These are phyloP conservation scores for Seriola dumerili DNA, from an alignment of 2,113 vertebrate species.

Conservation along the genomic window DNA sequence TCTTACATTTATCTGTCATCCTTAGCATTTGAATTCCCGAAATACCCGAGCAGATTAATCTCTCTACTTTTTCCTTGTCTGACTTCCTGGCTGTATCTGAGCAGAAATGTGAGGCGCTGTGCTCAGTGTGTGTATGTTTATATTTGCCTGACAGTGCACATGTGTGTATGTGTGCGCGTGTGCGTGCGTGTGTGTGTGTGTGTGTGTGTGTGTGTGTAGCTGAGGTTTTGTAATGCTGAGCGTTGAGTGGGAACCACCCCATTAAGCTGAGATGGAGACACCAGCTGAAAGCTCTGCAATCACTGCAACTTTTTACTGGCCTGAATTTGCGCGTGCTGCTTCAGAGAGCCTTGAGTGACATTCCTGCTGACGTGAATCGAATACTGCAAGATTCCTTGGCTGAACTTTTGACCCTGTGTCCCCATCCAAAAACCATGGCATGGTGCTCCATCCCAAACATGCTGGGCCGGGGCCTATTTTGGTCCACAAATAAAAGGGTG, in stretches of 20 bases:
- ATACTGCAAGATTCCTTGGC: conserved; percentile 79
- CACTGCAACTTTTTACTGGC: conserved; percentile 61
- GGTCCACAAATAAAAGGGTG: conserved; percentile 71
- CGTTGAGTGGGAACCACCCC: conserved; percentile 56
- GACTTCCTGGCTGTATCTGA: conserved; percentile 33
- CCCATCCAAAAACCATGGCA: conserved; percentile 69
- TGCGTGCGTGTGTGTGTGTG: neutral
- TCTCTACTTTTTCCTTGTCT: conserved; percentile 37
- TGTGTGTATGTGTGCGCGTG: neutral
- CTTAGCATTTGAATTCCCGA: conserved; percentile 30
- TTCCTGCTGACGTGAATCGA: conserved; percentile 77
- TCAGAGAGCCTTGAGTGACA: conserved; percentile 58
- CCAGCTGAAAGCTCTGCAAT: conserved; percentile 67
- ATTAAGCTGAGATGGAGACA: conserved; percentile 65
- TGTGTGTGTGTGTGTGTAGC: conserved; percentile 27
- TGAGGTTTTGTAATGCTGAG: conserved; percentile 36
- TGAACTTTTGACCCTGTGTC: conserved; percentile 80
- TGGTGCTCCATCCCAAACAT: conserved; percentile 47
- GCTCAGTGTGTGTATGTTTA: conserved; percentile 25
- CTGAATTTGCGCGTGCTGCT: conserved; percentile 30
- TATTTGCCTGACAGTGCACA: conserved; percentile 26
- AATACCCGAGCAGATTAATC: conserved; percentile 38
- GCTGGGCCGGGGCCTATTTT: conserved; percentile 58
- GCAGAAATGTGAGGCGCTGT: conserved; percentile 16
- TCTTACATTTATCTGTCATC: conserved; percentile 45